Percentiles rank a stretch among this genome's conserved stretches.
Conservation (phyloP, 1,140 invertebrate species). For the Dolichoris vasculosae region DNA sequence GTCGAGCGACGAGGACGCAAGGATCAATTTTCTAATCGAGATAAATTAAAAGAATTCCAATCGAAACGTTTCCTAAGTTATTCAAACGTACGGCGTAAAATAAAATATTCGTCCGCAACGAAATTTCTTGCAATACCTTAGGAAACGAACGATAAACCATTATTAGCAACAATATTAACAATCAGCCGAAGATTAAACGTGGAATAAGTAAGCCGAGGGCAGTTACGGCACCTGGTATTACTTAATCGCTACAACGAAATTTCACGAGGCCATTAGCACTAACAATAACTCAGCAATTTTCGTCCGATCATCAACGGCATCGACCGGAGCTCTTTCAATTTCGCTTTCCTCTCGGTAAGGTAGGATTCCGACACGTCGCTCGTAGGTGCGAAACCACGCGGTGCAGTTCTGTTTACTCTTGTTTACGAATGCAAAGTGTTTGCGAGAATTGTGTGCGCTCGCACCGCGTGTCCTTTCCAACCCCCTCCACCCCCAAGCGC, state of each 20-base stretch:
- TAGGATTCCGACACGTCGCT: background rate
- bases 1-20: background rate
- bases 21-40: background rate
- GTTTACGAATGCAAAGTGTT: conserved; percentile 75
- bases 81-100: too few relatives aligned
- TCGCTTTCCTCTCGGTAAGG: background rate
- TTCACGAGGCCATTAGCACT: background rate
- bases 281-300: background rate
- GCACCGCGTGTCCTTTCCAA: conserved; percentile 50
- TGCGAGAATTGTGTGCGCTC: conserved; percentile 70
- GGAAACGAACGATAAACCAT: background rate
- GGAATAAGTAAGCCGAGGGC: background rate
- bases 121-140: background rate
- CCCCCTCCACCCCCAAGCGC: background rate
- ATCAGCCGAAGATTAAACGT: background rate
- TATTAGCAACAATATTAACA: background rate
- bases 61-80: background rate
- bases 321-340: background rate
- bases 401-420: conserved; percentile 69
- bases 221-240: background rate
- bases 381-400: conserved; percentile 69
- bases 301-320: background rate
- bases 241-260: too few relatives aligned
- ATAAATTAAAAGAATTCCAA: background rate
- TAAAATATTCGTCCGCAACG: too few relatives aligned